Base-by-base conservation (phyloP, 2,888 invertebrate species). In the Meganola albula region DNA sequence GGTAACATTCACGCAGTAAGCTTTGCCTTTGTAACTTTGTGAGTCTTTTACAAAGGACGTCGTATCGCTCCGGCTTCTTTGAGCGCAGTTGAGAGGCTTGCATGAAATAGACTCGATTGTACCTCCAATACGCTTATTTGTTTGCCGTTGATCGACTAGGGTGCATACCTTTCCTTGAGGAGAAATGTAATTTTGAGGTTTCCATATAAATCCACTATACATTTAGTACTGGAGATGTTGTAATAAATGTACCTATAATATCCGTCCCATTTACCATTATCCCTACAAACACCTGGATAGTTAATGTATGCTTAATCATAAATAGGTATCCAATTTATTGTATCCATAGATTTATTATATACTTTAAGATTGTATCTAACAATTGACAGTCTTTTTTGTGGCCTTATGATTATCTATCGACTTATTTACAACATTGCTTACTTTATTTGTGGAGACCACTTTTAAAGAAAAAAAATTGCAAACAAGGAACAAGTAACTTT, bases 91-190 rank as follows among this genome's bases (percentile, higher is more conserved):
- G 71, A 61, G 66, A 70, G 76, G 72, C 68, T 72, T 74, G 68
- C 64, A 56, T 58, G 66, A 52, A 68, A 67, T 68, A 57, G 67
- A 72, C 60, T 65, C 64, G 63, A 69, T 72, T 71, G 71, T 75
- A 65, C 65, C 59, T 60, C 53, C 73, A 66, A 76, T 74, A 75
- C 66, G 64, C 74, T 74, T 79, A 78, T 72, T 76, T 78, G 76
- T 79, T 79, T 79, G 79, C 63, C 58, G 53, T 53, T 72, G 76
- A 82, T 80, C 74, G 78, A 76, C 65, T 45, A 42, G 52, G 58
- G 53, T 40, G 51, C 37, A 21, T 9, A 27, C 21, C 5, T 22
- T 12, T 14, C 11, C 28, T 27, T 26, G 24, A 23, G 24, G 32
- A 14, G 31, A 48, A 51, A 55, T 48, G 53, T 40, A 46, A 56